Conservation (phyloP, 1,140 invertebrate species). For the Zaprionus kolodkinae region DNA sequence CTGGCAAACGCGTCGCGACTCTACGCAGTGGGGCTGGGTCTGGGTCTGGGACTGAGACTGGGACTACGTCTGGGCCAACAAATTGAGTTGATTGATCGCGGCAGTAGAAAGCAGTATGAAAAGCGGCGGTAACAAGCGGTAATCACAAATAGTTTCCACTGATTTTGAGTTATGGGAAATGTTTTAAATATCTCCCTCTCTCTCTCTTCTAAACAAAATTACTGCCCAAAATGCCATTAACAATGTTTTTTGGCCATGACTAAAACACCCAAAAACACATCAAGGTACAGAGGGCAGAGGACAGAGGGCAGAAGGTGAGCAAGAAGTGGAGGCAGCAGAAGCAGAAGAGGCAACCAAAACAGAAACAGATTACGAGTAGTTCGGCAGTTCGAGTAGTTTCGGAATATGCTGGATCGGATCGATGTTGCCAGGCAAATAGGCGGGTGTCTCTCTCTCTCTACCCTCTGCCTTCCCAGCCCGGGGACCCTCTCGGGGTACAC, state of each 20-base stretch:
- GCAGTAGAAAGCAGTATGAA: slow-evolving; percentile 74
- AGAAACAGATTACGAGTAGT: slow-evolving; percentile 32
- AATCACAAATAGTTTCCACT: slow-evolving; percentile 78
- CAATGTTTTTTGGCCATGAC: slow-evolving; percentile 53
- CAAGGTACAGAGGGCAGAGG: background rate
- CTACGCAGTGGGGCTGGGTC: slow-evolving; percentile 44
- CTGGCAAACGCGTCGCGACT: slow-evolving; percentile 15
- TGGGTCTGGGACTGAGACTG: background rate
- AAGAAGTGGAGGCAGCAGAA: background rate
- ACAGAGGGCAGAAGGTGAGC: background rate
- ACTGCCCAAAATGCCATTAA: slow-evolving; percentile 70
- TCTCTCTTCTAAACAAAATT: slow-evolving; percentile 53
- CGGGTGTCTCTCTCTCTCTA: slow-evolving; percentile 41
- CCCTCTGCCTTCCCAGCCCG: background rate
- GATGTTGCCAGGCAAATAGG: slow-evolving; percentile 43
- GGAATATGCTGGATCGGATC: slow-evolving; percentile 31
- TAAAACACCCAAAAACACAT: slow-evolving; percentile 19
- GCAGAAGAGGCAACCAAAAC: background rate
- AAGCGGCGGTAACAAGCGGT: slow-evolving; percentile 70
- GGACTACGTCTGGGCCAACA: slow-evolving; percentile 32
- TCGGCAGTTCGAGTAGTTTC: slow-evolving; percentile 19
- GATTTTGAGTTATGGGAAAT: slow-evolving; percentile 79
- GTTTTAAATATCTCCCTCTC: slow-evolving; percentile 51
- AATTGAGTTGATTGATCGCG: slow-evolving; percentile 77
- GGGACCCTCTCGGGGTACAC: slow-evolving; percentile 21